Percentiles rank a stretch among this genome's conserved stretches.
These are phyloP conservation scores for Corydoras maculifer DNA, from an alignment of 2,113 vertebrate species.

Conservation along the genomic window DNA sequence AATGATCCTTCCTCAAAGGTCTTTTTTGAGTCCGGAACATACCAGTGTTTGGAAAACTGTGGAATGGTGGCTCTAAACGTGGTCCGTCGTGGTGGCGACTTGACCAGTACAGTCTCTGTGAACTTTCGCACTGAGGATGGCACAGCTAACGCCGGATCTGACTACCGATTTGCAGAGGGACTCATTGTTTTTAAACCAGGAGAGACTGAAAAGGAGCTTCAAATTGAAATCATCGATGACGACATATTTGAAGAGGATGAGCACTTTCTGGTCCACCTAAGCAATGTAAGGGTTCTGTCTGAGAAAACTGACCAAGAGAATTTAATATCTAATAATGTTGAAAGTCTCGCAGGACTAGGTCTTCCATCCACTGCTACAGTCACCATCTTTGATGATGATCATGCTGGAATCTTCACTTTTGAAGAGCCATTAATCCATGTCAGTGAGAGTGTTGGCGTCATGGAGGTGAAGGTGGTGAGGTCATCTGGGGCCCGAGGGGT, in stretches of 20 bases:
- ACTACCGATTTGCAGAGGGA: slow-evolving; percentile 83
- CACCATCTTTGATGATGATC: slow-evolving; percentile 93
- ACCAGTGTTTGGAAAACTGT: slow-evolving; percentile 95
- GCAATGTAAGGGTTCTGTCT: slow-evolving; percentile 70
- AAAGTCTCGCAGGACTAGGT: slow-evolving; percentile 69
- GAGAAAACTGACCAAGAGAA: slow-evolving; percentile 54
- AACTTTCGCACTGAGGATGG: slow-evolving; percentile 90
- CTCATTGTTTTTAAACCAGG: slow-evolving; percentile 82
- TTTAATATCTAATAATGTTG: slow-evolving; percentile 57
- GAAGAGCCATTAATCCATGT: slow-evolving; percentile 78
- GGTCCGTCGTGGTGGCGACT: slow-evolving; percentile 77
- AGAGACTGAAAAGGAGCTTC: slow-evolving; percentile 86
- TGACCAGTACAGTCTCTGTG: slow-evolving; percentile 72
- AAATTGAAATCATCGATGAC: slow-evolving; percentile 85
- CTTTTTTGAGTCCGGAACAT: slow-evolving; percentile 82
- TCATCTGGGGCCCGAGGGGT: slow-evolving; percentile 84
- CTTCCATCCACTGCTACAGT: slow-evolving; percentile 78
- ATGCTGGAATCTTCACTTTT: slow-evolving; percentile 90
- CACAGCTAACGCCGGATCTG: slow-evolving; percentile 86
- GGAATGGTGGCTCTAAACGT: slow-evolving; percentile 80
- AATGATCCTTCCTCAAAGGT: slow-evolving; percentile 75
- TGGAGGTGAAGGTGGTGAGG: slow-evolving; percentile 90
- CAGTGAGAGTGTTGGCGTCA: slow-evolving; percentile 85
- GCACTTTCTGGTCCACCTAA: slow-evolving; percentile 90
- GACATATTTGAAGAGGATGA: slow-evolving; percentile 98